Evolutionary conservation across 1,140 invertebrate species (phyloP).

Genomic region (Drosophila nasuta): DNA sequence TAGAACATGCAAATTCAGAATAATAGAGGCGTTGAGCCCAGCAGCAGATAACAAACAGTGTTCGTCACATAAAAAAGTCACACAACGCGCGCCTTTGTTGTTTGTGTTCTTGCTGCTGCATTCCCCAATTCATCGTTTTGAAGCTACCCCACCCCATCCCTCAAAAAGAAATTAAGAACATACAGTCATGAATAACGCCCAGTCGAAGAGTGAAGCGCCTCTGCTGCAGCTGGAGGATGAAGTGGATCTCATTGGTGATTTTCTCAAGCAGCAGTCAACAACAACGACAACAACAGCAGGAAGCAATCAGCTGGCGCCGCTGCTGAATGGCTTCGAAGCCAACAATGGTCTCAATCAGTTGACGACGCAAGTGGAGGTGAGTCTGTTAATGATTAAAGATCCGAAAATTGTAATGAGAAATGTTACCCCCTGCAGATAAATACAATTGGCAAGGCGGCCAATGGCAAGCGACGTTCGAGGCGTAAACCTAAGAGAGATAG

Average conservation of each 20-base stretch:
- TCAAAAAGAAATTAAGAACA: slow-evolving; percentile 4
- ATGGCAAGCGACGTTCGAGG: slow-evolving; percentile 53
- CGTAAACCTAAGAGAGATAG: slow-evolving; percentile 60
- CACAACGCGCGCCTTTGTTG: slow-evolving; percentile 66
- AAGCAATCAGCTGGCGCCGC: slow-evolving; percentile 43
- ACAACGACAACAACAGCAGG: slow-evolving; percentile 34
- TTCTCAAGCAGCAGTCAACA: slow-evolving; percentile 58
- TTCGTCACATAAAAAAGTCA: slow-evolving; percentile 47
- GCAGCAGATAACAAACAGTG: slow-evolving; percentile 60
- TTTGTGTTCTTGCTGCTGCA: slow-evolving; percentile 46
- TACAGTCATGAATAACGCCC: slow-evolving; percentile 44
- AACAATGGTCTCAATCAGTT: slow-evolving; percentile 50
- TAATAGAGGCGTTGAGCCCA: slow-evolving; percentile 48
- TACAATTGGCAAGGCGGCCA: slow-evolving; percentile 58
- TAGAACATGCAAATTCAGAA: slow-evolving; percentile 64
- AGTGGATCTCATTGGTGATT: slow-evolving; percentile 74
- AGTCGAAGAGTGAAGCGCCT: slow-evolving; percentile 50
- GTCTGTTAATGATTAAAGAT: not conserved
- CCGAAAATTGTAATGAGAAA: not conserved
- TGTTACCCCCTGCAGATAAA: slow-evolving; percentile 59
- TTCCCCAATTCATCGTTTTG: slow-evolving; percentile 29
- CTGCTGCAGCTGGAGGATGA: slow-evolving; percentile 77
- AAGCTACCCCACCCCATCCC: slow-evolving; percentile 26
- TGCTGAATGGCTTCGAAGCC: slow-evolving; percentile 59
- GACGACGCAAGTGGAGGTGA: slow-evolving; percentile 79